Evolutionary conservation across 2,797 vertebrate genomes (phyloP), one percentile per base, ranked within the genome.

Genomic region (Melopsittacus undulatus): DNA sequence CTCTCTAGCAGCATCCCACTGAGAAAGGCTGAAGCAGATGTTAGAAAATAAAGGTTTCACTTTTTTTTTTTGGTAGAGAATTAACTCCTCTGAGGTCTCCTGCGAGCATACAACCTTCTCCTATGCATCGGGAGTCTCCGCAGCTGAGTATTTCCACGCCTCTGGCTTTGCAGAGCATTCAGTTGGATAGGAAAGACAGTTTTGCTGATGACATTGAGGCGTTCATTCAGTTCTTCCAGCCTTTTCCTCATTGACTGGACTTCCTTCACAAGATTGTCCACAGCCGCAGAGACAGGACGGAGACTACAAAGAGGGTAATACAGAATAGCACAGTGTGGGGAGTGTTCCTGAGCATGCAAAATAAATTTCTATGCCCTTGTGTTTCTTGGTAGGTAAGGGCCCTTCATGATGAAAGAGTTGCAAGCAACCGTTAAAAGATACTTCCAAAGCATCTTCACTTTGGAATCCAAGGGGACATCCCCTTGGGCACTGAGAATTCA

Each of bases 261-360:
- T 98, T 99, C 98, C 96, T 98, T 98, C 97, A 99, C 98, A 27
- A 99, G 98, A 94, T 99, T 98, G 96, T 98, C 98, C 95, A 99
- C 97, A 56, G 98, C 98, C 8, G 98, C 98, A 1, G 99, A 99
- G 90, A 99, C 97, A 94, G 98, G 98, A 93, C 97, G 98, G 92
- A 99, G 98, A 97, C 99, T 99, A 96, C 92, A 98, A 97, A 95
- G 11, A 67, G 83, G 74, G 34, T 14, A 68, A 89, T 8, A 64
- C 1, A 77, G 66, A 91, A 20, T 51, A 80, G 75, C 42, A 85
- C 22, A 29, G 19, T 17, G 51, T 57, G 51, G 29, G 66, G 36
- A 79, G 17, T 23, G 20, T 48, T 92, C 63, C 75, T 82, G 21
- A 80, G 36, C n/a, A 48, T 40, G 46, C 30, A 77, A n/a, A 82